phyloP scores from a whole-genome alignment of 2,888 invertebrate species.

The Rhabditophanes sp. region DNA sequence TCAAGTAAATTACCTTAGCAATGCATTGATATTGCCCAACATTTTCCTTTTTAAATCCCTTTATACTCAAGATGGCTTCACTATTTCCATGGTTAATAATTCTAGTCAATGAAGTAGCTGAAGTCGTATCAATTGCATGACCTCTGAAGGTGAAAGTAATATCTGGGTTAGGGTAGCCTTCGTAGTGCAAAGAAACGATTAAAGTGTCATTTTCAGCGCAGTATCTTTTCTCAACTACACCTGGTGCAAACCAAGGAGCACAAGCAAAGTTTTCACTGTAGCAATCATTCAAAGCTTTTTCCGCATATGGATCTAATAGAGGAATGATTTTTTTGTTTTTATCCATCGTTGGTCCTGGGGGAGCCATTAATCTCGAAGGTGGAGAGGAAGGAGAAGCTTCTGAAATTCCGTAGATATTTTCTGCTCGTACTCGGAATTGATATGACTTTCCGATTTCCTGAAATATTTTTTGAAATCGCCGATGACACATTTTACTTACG shows the following conservation, averaged over 20 bases:
- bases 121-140: conserved; percentile 34
- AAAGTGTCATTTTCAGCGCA: conserved; percentile 78
- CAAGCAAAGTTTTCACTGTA: conserved; percentile 44
- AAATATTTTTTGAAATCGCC: too few relatives aligned
- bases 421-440: conserved; percentile 80
- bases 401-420: conserved; percentile 85
- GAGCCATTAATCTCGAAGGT: conserved; percentile 41
- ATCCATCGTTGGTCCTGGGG: conserved; percentile 42
- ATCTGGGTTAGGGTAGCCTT: conserved; percentile 85
- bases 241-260: conserved; percentile 58
- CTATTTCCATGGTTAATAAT: conserved; percentile 37
- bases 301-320: conserved; percentile 41
- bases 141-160: conserved; percentile 49
- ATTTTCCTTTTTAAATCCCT: conserved; percentile 55
- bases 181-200: conserved; percentile 78
- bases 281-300: conserved; percentile 29
- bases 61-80: conserved; percentile 45
- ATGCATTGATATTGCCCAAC: conserved; percentile 85
- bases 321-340: conserved; percentile 41
- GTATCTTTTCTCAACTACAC: conserved; percentile 55
- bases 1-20: too few relatives aligned
- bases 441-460: conserved; percentile 86
- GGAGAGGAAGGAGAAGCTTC: conserved; percentile 78
- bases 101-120: conserved; percentile 27
- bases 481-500: too few relatives aligned